Base-by-base conservation (phyloP, 2,888 invertebrate genomes). In the Parthenolecanium corni region DNA sequence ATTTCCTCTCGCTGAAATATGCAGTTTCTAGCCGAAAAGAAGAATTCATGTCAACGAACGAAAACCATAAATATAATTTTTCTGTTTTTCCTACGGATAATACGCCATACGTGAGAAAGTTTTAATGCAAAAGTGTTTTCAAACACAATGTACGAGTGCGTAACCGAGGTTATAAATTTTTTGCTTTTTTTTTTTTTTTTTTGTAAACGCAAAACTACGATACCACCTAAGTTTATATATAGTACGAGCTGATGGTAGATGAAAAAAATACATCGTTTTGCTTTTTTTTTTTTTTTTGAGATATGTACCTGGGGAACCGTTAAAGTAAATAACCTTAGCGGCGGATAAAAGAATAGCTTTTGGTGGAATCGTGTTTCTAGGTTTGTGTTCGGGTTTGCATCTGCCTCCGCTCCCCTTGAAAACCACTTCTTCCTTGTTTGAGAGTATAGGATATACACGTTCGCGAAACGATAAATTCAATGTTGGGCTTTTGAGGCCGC, bases 301-400 rank as follows among this genome's bases (percentile, higher is more conserved):
- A 49, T 49, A 49, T 23, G 49, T 49, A 49, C 49, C 49, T 49
- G 18, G 49, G 49, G 49, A 49, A 49, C 49, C 49, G 49, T 49
- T 49, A 49, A 49, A 49, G 49, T 49, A 49, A 49, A 49, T 49
- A 49, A 49, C 49, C 20, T 23, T 20, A 23, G 49, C 49, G 49
- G 49, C 20, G 49, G 21, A 23, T 49, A 49, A 49, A 49, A 23
- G 49, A 49, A 49, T 49, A 14, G 49, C 49, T 49, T 49, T 20
- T 49, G 3, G 49, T 16, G 18, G 49, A 21, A 21, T 21, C 49
- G 23, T 49, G 16, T 49, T 23, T 21, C 49, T 23, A 2, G 14
- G 14, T 42, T 44, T 44, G 46, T 44, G 9, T n/a, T n/a, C n/a
- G 14, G 16, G 9, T n/a, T 44, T 44, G 16, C 46, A 18, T 44